A percentile compares a stretch with the other conserved stretches of the same genome.
These are phyloP conservation scores for Cacoxenus indagator DNA, from an alignment of 2,888 invertebrate genomes.

Conservation along the genomic window DNA sequence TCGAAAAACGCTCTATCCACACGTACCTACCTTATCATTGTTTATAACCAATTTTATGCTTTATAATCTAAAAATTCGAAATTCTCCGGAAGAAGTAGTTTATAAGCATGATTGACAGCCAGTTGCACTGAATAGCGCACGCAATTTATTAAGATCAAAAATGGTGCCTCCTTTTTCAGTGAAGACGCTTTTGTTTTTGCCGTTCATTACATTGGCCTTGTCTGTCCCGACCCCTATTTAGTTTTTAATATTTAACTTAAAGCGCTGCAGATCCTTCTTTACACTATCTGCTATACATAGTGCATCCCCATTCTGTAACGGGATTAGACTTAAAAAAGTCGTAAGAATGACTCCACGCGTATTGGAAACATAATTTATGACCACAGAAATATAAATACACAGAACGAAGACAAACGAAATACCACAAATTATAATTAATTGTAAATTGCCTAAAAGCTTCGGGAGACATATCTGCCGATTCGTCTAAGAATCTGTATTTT, in stretches of 20 bases:
- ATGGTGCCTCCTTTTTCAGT: conserved; percentile 23
- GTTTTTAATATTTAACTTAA: conserved; percentile 26
- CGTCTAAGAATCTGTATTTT: conserved; percentile 32
- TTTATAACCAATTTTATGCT: conserved; percentile 28
- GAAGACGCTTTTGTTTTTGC: conserved; percentile 28
- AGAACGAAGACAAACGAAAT: background rate
- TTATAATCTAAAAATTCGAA: conserved; percentile 26
- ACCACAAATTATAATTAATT: conserved; percentile 12
- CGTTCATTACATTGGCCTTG: conserved; percentile 33
- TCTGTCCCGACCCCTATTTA: conserved; percentile 32
- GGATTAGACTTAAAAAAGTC: conserved; percentile 26
- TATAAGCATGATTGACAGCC: conserved; percentile 23
- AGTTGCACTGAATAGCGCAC: conserved; percentile 35
- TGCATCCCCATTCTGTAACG: conserved; percentile 29
- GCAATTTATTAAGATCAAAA: conserved; percentile 28
- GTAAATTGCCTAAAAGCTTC: conserved; percentile 22
- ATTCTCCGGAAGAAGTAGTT: conserved; percentile 13
- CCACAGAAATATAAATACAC: conserved; percentile 25
- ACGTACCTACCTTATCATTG: conserved; percentile 18
- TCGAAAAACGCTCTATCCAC: background rate
- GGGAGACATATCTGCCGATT: conserved; percentile 25
- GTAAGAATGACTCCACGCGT: conserved; percentile 25
- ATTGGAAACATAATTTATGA: conserved; percentile 31
- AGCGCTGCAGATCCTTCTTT: conserved; percentile 16
- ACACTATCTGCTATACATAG: conserved; percentile 23